Evolutionary conservation across 2,888 invertebrate genomes (phyloP).

Genomic region (Scaptomyza reducta): DNA sequence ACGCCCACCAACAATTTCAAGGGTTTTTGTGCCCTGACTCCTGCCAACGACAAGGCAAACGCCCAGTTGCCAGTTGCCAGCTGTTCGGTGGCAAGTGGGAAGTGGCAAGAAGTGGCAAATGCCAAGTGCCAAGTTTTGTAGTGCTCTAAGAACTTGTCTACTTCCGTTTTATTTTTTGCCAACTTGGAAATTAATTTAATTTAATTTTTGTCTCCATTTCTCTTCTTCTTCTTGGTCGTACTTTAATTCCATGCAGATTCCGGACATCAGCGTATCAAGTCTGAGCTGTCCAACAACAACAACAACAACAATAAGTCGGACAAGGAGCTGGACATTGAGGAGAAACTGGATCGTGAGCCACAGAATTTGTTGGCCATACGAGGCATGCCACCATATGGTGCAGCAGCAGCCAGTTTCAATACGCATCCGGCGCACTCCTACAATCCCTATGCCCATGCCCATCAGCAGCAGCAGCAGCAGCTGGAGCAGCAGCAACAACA

Average conservation of each 20-base stretch:
- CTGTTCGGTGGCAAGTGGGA: constrained; percentile 22
- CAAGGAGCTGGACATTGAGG: constrained; percentile 87
- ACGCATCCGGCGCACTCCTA: constrained; percentile 60
- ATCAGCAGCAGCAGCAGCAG: constrained; percentile 81
- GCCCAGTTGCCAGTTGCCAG: constrained; percentile 49
- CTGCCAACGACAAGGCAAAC: constrained; percentile 45
- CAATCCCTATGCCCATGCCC: constrained; percentile 57
- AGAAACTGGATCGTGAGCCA: constrained; percentile 90
- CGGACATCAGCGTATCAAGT: constrained; percentile 85
- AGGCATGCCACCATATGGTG: constrained; percentile 61
- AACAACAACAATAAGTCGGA: constrained; percentile 85
- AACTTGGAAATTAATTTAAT: constrained; percentile 68
- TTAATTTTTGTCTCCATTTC: constrained; percentile 54
- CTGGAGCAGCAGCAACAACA: constrained; percentile 78
- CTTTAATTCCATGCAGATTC: constrained; percentile 63
- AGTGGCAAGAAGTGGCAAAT: constrained; percentile 48
- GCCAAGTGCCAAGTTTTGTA: constrained; percentile 67
- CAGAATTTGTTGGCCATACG: constrained; percentile 81
- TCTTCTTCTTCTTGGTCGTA: constrained; percentile 15
- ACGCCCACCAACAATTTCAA: constrained; percentile 81
- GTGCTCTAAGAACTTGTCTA: constrained; percentile 71
- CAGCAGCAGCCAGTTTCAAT: constrained; percentile 51
- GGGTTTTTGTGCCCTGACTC: constrained; percentile 66
- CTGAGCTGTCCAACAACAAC: constrained; percentile 86
- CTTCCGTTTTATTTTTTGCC: constrained; percentile 55